Conservation (phyloP, 2,888 invertebrate species). For the Diadromus collaris region DNA sequence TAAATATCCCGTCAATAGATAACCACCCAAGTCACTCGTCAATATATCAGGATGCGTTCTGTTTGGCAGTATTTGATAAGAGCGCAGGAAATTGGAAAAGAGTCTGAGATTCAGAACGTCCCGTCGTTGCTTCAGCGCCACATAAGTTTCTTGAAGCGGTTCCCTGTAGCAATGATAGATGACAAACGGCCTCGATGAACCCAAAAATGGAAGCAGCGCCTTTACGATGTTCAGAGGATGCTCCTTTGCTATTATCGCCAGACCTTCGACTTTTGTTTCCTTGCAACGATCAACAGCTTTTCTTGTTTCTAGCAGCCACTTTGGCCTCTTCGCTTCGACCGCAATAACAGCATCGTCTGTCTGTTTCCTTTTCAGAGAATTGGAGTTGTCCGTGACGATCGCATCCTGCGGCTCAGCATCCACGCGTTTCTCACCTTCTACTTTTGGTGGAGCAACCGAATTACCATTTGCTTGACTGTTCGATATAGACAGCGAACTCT, state of each 20-base stretch:
- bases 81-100: conserved; percentile 92
- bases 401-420: conserved; percentile 26
- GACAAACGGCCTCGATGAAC: conserved; percentile 91
- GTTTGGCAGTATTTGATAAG: conserved; percentile 94
- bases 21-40: conserved; percentile 95
- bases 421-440: neutral
- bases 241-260: conserved; percentile 91
- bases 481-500: conserved; percentile 13
- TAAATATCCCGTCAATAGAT: conserved; percentile 88
- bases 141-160: conserved; percentile 92
- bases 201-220: conserved; percentile 88
- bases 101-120: conserved; percentile 90
- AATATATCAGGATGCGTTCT: conserved; percentile 97
- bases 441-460: neutral
- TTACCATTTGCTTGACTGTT: conserved; percentile 27
- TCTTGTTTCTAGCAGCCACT: conserved; percentile 78
- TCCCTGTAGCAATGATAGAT: conserved; percentile 91
- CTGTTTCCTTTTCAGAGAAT: conserved; percentile 46
- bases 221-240: conserved; percentile 91
- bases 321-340: conserved; percentile 66
- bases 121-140: conserved; percentile 87
- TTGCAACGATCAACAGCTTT: conserved; percentile 84
- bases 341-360: conserved; percentile 21
- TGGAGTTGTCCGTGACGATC: conserved; percentile 2
- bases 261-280: conserved; percentile 85